Evolutionary conservation across 2,113 vertebrate species (phyloP).

Genomic region (Anoplopoma fimbria): DNA sequence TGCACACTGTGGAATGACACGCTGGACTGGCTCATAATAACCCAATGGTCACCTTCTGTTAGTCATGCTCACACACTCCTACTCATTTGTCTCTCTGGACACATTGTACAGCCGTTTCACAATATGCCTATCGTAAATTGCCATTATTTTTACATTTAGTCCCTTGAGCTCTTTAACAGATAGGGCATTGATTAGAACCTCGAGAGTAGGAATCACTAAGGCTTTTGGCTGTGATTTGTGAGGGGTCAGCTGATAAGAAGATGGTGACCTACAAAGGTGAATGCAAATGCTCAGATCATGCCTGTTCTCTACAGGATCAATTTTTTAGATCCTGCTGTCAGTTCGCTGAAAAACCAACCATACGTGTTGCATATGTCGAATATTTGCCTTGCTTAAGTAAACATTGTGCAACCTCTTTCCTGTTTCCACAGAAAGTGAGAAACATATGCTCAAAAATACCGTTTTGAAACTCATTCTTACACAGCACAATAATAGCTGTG

Average conservation of each 20-base stretch:
- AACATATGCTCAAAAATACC: not conserved
- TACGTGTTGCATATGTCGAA: not conserved
- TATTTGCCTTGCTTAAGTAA: slow-evolving; percentile 6
- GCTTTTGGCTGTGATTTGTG: slow-evolving; percentile 18
- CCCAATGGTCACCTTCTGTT: slow-evolving; percentile 20
- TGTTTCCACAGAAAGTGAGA: not conserved
- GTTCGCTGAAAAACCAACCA: not conserved
- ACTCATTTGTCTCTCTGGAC: slow-evolving; percentile 13
- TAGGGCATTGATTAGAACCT: slow-evolving; percentile 50
- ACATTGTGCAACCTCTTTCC: slow-evolving; percentile 21
- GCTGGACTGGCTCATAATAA: not conserved
- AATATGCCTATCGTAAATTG: slow-evolving; percentile 13
- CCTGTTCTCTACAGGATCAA: slow-evolving; percentile 3
- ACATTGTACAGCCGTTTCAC: not conserved
- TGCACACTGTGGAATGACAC: slow-evolving; percentile 4
- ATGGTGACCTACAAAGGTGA: not conserved
- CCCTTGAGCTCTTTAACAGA: slow-evolving; percentile 17
- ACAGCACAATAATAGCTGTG: not conserved
- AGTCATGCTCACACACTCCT: not conserved
- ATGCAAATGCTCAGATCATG: slow-evolving; percentile 37
- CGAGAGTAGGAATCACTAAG: slow-evolving; percentile 23
- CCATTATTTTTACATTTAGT: slow-evolving; percentile 2
- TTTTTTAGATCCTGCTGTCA: not conserved
- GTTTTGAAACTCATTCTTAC: slow-evolving; percentile 10
- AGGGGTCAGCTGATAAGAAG: slow-evolving; percentile 39